Percentiles rank a stretch among this genome's conserved stretches.
Conservation (phyloP, 2,113 vertebrate species). For the Syrmaticus mikado region DNA sequence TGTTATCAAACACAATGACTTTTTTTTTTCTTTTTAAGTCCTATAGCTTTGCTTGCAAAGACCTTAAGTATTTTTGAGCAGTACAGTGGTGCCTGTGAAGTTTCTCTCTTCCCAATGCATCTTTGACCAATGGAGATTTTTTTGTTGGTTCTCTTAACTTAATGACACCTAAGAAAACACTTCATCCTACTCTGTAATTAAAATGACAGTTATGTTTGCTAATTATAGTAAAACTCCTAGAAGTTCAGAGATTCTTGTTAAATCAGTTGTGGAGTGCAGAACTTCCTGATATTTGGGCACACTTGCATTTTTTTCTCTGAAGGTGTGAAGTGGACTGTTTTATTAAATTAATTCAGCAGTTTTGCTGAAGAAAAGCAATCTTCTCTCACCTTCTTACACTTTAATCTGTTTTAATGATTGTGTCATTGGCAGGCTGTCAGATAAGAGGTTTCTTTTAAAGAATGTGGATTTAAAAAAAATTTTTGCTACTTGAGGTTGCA, state of each 20-base stretch:
- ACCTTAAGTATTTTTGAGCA: neutral
- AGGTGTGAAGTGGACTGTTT: neutral
- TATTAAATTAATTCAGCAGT: neutral
- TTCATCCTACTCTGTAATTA: neutral
- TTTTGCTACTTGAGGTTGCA: accelerated
- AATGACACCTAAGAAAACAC: no score
- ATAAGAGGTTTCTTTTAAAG: neutral
- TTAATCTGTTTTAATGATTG: neutral
- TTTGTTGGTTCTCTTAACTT: neutral
- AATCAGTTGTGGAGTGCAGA: neutral
- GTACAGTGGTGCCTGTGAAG: neutral
- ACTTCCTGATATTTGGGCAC: neutral
- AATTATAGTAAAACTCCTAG: neutral
- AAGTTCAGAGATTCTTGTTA: neutral
- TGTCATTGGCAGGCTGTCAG: neutral
- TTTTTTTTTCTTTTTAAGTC: neutral
- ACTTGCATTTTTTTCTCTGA: neutral
- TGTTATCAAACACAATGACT: neutral
- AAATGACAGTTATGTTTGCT: neutral
- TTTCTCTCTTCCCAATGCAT: neutral
- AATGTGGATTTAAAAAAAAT: neutral
- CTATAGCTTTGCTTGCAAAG: neutral
- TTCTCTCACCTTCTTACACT: neutral
- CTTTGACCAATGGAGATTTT: neutral
- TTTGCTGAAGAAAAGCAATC: neutral